Conservation (phyloP, 2,113 vertebrate species). For the Talpa occidentalis region DNA sequence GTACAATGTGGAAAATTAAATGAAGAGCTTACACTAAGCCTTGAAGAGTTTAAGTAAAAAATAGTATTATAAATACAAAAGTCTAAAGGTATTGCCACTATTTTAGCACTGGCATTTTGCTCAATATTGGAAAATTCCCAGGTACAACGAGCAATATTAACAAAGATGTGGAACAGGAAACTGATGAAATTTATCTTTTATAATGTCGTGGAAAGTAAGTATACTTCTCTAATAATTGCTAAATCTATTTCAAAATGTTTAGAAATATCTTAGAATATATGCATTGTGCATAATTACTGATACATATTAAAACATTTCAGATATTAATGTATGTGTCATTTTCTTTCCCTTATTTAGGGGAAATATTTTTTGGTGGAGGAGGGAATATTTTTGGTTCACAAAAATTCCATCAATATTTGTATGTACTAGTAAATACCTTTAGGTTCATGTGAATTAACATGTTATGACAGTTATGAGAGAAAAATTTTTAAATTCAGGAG, state of each 20-base stretch:
- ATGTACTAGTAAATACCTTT: background rate
- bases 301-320: constrained; percentile 21
- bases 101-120: background rate
- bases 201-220: background rate
- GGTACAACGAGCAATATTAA: constrained; percentile 26
- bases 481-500: constrained; percentile 2
- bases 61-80: constrained; percentile 13
- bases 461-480: background rate
- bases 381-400: constrained; percentile 42
- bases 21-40: background rate
- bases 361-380: constrained; percentile 7
- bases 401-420: constrained; percentile 14
- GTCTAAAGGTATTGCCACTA: background rate
- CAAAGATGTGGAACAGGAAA: constrained; percentile 35
- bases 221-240: constrained; percentile 18
- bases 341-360: background rate
- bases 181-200: constrained; percentile 11
- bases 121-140: constrained; percentile 25
- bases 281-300: background rate
- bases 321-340: background rate
- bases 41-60: background rate
- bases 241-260: constrained; percentile 43
- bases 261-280: constrained; percentile 46
- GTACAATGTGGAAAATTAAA: constrained; percentile 14
- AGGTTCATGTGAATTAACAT: background rate